Evolutionary conservation across 2,113 vertebrate species (phyloP).

Genomic region (Colossoma macropomum): DNA sequence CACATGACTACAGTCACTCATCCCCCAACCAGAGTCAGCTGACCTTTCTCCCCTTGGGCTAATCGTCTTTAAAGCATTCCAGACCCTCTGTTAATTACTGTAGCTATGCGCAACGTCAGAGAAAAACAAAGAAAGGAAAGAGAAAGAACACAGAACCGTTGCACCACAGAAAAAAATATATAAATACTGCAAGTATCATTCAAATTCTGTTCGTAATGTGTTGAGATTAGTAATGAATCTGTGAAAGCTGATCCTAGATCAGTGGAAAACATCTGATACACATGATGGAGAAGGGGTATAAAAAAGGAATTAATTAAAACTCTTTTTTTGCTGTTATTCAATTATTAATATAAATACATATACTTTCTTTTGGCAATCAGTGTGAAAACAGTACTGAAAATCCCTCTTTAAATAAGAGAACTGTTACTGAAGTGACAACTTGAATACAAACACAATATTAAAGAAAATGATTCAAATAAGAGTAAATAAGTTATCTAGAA

Average conservation of each 20-base stretch:
- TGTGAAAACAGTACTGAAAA: no score
- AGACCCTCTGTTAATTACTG: conserved; percentile 10
- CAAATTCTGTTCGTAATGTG: no score
- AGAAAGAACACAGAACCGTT: background rate
- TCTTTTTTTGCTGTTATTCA: background rate
- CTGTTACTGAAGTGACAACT: no score
- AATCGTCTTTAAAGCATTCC: conserved; percentile 44
- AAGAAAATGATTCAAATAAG: no score
- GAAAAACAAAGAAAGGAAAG: background rate
- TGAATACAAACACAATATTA: no score
- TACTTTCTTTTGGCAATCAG: background rate
- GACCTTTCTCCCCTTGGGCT: conserved; percentile 27
- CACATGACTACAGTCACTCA: conserved; percentile 26
- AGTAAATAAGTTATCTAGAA: no score
- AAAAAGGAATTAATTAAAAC: no score
- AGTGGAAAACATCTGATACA: no score
- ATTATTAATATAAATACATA: background rate
- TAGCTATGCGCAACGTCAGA: background rate
- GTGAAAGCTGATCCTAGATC: no score
- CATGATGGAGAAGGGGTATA: no score
- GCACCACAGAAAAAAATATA: background rate
- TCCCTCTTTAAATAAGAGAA: no score
- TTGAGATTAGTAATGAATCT: no score
- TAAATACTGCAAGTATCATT: background rate
- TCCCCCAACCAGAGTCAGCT: conserved; percentile 6